Evolutionary conservation across 2,888 invertebrate genomes (phyloP), one percentile per base, ranked within the genome.

Genomic region (Hemicrepidius hirtus): DNA sequence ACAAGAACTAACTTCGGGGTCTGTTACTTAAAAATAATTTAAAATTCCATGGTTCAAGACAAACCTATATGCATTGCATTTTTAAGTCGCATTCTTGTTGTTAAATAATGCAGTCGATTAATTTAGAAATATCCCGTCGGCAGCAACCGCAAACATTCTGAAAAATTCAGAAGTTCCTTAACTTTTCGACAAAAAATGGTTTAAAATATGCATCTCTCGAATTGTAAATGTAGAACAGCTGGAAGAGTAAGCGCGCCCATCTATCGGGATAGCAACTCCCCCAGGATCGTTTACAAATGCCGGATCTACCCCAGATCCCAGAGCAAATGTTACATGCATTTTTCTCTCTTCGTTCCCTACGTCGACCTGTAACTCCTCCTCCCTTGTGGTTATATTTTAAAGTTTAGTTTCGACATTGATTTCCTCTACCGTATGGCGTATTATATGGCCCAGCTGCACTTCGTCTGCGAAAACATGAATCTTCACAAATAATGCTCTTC

Each of bases 201-300:
- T 60, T 68, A 60, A 68, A 68, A 68, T 68, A 68, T 68, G 68
- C 68, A 59, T 68, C 68, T 44, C 32, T 37, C 35, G 60, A 66
- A 66, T 66, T 68, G 46, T 68, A 68, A 68, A 68, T 68, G 59
- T 44, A 60, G 60, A 57, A 49, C 57, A 68, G 68, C 60, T 68
- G 59, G 46, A 68, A 50, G 68, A 68, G 60, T 60, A 66, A 68
- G 60, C 57, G 59, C 20, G 41, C 68, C 68, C 68, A 60, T 68
- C 68, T 60, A 68, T 68, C 68, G 59, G 59, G 41, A 18, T 67
- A 68, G 68, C 46, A 68, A 68, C 68, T 68, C 68, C 68, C 68
- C 41, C 68, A 60, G 68, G 68, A 68, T 68, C 68, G 49, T 68
- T 68, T 68, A 68, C 68, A 68, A 68, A 68, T 68, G 68, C 68